Base-by-base conservation (phyloP, 2,888 invertebrate genomes). In the Patella pellucida region DNA sequence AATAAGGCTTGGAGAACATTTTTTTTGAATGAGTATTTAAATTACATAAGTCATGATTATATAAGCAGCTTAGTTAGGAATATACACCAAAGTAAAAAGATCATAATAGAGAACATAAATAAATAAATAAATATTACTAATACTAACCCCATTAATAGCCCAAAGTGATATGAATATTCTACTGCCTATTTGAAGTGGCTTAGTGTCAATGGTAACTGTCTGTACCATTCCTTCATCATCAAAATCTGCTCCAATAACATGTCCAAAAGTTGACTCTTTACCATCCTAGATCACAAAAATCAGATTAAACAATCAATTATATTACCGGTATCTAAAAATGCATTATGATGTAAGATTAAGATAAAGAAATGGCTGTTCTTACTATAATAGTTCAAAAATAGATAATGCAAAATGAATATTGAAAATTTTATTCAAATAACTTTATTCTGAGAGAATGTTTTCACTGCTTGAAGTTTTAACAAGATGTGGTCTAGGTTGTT, bases 201-300 rank as follows among this genome's bases (percentile, higher is more conserved):
- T 67, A 14, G 79, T 79, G 51, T 31, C n/a, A 19, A 79, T 67
- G 2, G 68, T 73, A 68, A 74, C 73, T 56, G 70, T n/a, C 71
- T 79, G 79, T 31, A 79, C 74, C n/a, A 67, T 74, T 1, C 79
- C 79, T 41, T 79, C 79, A 71, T 79, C 74, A 2, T 79, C 72
- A 56, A 67, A 71, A 31, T 73, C 72, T 14, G 72, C 56, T 14
- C 77, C 76, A 62, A 19, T 67, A 5, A 54, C 19, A 27, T 79
- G 76, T 15, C 31, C 7, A 14, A 79, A 72, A 15, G 51, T 68
- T 14, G 15, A 52, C 12, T 19, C 31, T 5, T 27, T 68, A 16
- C 23, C 52, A 7, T 70, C 73, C 79, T 79, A 69, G 12, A 50
- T 19, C n/a, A 52, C 2, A 11, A 15, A 19, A 52, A 41, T 41